phyloP scores from a whole-genome alignment of 2,113 vertebrate species.

The Bungarus multicinctus region DNA sequence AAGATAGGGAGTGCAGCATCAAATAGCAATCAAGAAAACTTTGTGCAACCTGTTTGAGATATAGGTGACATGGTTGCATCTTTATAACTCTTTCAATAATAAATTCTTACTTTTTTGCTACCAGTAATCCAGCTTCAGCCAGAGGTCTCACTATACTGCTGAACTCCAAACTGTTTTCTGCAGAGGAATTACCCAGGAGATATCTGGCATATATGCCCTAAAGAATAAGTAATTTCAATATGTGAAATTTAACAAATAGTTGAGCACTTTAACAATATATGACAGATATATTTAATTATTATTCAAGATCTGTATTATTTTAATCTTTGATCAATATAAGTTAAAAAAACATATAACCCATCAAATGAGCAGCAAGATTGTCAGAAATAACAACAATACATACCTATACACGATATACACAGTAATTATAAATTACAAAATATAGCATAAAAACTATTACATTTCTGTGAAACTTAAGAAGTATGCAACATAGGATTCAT shows the following conservation, averaged over 20 bases:
- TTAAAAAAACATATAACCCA: not conserved
- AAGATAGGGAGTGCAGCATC: not conserved
- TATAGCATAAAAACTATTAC: not conserved
- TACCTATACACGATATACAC: not conserved
- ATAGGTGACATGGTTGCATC: not conserved
- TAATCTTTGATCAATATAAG: not conserved
- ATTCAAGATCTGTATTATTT: not conserved
- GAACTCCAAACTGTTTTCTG: slow-evolving; percentile 76
- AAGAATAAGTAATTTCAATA: slow-evolving; percentile 27
- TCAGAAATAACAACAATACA: not conserved
- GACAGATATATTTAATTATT: not conserved
- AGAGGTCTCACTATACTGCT: slow-evolving; percentile 79
- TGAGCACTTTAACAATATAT: slow-evolving; percentile 15
- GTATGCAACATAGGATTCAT: not conserved
- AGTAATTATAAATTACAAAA: not conserved
- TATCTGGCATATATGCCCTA: slow-evolving; percentile 86
- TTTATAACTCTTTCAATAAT: not conserved
- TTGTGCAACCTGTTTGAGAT: not conserved
- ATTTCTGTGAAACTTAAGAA: not conserved
- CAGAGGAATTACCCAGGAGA: slow-evolving; percentile 85
- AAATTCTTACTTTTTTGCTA: slow-evolving; percentile 75
- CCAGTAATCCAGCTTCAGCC: slow-evolving; percentile 78
- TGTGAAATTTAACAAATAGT: not conserved
- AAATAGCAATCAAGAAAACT: not conserved
- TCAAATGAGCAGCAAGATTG: not conserved